phyloP scores from a whole-genome alignment of 64 coral and sea anemone genomes.

The Montipora foliosa region DNA sequence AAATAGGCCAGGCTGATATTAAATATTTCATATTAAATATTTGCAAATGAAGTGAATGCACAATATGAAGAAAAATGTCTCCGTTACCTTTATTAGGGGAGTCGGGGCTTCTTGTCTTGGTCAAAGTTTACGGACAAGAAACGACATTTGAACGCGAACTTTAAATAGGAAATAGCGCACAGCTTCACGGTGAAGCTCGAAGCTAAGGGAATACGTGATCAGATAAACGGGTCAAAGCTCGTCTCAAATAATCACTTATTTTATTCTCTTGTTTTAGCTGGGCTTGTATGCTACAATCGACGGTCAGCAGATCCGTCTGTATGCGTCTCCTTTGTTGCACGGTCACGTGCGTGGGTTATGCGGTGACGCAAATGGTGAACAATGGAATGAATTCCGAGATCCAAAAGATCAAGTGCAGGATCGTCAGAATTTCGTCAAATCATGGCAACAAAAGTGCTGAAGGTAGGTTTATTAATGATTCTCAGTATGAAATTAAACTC shows the following conservation, averaged over 20 bases:
- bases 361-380: slow-evolving; percentile 63
- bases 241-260: neutral
- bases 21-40: no score
- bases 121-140: neutral
- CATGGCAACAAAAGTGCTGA: slow-evolving; percentile 54
- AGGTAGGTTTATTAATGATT: neutral
- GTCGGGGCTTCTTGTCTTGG: neutral
- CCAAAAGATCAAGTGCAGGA: slow-evolving; percentile 4
- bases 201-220: no score
- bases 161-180: neutral
- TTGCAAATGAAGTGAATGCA: no score
- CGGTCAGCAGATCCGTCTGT: slow-evolving; percentile 12
- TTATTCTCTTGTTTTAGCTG: neutral
- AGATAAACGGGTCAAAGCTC: neutral
- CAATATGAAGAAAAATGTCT: no score
- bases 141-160: neutral
- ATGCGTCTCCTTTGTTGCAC: slow-evolving; percentile 45
- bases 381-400: slow-evolving; percentile 49
- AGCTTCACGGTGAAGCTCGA: no score
- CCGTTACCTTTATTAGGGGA: no score
- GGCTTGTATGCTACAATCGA: slow-evolving; percentile 22
- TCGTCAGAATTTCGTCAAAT: slow-evolving; percentile 23
- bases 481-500: no score
- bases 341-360: slow-evolving; percentile 65
- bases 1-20: no score